Conservation (phyloP, 2,888 invertebrate genomes). For the Oscheius myriophilus region DNA sequence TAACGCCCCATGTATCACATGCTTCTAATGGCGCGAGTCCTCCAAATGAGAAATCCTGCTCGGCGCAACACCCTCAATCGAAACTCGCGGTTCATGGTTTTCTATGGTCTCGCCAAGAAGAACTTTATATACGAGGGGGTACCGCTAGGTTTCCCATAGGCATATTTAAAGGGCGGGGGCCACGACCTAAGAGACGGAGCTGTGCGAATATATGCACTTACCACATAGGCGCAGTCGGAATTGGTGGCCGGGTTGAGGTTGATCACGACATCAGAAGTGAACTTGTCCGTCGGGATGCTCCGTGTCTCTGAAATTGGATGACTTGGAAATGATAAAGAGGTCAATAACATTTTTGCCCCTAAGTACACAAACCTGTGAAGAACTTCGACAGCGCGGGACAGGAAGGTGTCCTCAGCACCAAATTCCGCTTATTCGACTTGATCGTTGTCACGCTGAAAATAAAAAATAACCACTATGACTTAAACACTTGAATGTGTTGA, state of each 20-base stretch:
- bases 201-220: no score
- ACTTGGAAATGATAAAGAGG: background rate
- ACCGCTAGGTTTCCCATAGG: no score
- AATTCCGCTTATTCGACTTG: constrained; percentile 43
- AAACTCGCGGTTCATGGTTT: no score
- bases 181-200: no score
- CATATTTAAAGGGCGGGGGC: no score
- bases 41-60: no score
- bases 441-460: constrained; percentile 37
- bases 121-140: no score
- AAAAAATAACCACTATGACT: background rate
- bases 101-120: no score
- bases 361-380: constrained; percentile 48
- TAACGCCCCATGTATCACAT: no score
- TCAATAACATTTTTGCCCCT: background rate
- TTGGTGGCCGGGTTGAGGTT: constrained; percentile 48
- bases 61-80: no score
- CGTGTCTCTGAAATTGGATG: constrained; percentile 40
- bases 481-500: no score
- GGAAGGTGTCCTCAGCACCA: constrained; percentile 55
- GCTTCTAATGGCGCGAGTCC: no score
- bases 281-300: constrained; percentile 38
- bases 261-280: constrained; percentile 47
- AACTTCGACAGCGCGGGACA: constrained; percentile 57
- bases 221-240: constrained; percentile 45